Base-by-base conservation (phyloP, 2,797 vertebrate species). In the Microtus agrestis region DNA sequence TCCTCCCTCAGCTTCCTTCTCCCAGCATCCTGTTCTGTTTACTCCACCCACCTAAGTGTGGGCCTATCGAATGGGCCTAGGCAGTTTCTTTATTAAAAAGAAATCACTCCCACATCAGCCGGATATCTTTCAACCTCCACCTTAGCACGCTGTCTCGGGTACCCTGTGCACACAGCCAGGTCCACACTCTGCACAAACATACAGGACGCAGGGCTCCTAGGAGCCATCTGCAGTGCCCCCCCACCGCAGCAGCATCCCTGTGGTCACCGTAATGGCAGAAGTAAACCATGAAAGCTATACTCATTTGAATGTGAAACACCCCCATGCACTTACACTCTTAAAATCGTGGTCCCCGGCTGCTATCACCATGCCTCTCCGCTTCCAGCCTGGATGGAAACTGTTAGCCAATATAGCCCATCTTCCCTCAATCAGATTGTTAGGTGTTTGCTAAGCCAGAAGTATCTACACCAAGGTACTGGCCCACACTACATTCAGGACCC, bases 81-180 rank as follows among this genome's bases (percentile, higher is more conserved):
- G n/a, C n/a, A n/a, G n/a, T n/a, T n/a, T n/a, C n/a, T n/a, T n/a
- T n/a, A n/a, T n/a, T n/a, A n/a, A n/a, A n/a, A n/a, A n/a, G n/a
- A n/a, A n/a, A n/a, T n/a, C n/a, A n/a, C n/a, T n/a, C n/a, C n/a
- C n/a, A n/a, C n/a, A n/a, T n/a, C n/a, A n/a, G n/a, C 46, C 3
- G 65, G 40, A 2, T 13, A 14, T 23, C 56, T 6, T 10, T 21
- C 25, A 0, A 4, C 14, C 17, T 59, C 15, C 29, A 89, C 19
- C 12, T 10, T 6, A 4, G 7, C 37, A 6, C 0, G 1, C 43
- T 8, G 0, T 63, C 40, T n/a, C 12, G 0, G 46, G 67, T 2
- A 10, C 6, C 8, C 34, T 0, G 17, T 0, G 10, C 29, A 27
- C 34, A 63, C 11, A 40, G 79, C 48, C n/a, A 43, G 76, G 2